A percentile compares a stretch with the other conserved stretches of the same genome.
These are phyloP conservation scores for Sus scrofa DNA, from an alignment of 2,113 vertebrate species.

Conservation along the genomic window T2T-Sscrofa CM000820.6:118716001-118716500, in stretches of 20 bases:
- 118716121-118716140: neutral
- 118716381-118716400: neutral
- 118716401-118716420: neutral
- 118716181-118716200: neutral
- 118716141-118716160: slow-evolving; percentile 1
- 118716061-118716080: neutral
- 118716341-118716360: neutral
- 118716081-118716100: neutral
- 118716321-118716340: neutral
- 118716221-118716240: neutral
- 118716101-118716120: slow-evolving; percentile 10
- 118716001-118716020: neutral
- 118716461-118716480: neutral
- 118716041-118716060: neutral
- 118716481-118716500: neutral
- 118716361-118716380: neutral
- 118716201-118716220: slow-evolving; percentile 10
- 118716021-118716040: neutral
- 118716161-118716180: slow-evolving; percentile 15
- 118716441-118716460: neutral
- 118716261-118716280: neutral
- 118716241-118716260: neutral
- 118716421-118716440: neutral
- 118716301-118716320: neutral
- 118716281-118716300: neutral